These are phyloP conservation scores for Xyrichtys novacula DNA, from an alignment of 2,797 vertebrate genomes.

Conservation along the genomic window DNA sequence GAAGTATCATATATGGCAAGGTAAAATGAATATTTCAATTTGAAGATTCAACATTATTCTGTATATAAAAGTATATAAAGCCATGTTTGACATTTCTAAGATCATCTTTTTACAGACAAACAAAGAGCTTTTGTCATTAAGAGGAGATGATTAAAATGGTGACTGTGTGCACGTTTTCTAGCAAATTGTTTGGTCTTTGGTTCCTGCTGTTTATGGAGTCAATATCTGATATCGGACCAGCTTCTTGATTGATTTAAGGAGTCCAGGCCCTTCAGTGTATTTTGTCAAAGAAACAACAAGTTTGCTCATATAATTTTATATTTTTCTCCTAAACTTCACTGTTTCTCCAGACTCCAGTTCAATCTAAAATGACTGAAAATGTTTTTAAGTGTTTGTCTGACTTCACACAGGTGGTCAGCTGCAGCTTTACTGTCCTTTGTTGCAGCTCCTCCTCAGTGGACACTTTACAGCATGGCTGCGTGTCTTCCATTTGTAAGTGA, in stretches of 20 bases:
- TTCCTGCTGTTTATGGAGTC: too few relatives aligned
- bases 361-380: background rate
- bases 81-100: background rate
- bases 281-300: background rate
- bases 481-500: slow-evolving; percentile 61
- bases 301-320: background rate
- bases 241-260: too few relatives aligned
- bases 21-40: too few relatives aligned
- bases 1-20: too few relatives aligned
- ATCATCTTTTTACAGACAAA: background rate
- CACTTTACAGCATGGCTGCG: slow-evolving; percentile 20
- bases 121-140: background rate
- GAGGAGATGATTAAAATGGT: background rate
- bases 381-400: background rate
- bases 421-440: slow-evolving; percentile 52
- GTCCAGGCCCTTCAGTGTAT: background rate
- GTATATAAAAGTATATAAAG: too few relatives aligned
- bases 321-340: background rate
- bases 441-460: slow-evolving; percentile 34
- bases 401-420: slow-evolving; percentile 24
- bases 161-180: background rate
- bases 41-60: too few relatives aligned
- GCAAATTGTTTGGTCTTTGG: background rate
- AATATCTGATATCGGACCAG: too few relatives aligned
- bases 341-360: background rate